Evolutionary conservation across 2,888 invertebrate genomes (phyloP), one percentile per base, ranked within the genome.

Genomic region (Lymantria dispar): DNA sequence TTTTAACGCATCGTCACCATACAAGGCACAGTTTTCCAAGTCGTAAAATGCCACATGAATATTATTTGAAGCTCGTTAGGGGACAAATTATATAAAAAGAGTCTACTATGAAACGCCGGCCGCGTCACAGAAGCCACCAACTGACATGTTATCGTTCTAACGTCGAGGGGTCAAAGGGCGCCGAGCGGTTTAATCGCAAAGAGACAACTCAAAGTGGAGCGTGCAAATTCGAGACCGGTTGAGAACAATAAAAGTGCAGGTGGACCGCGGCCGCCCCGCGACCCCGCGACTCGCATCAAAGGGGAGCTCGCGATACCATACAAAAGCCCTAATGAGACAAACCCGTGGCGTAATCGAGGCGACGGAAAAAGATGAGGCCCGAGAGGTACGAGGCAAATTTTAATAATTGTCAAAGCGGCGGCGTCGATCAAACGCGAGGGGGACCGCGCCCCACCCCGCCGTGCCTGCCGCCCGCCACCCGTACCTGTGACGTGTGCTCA

Each of bases 331-430:
- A 91, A 91, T 90, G 91, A 91, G 90, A 90, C 90, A 88, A 91
- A 90, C 89, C 88, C 90, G 89, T 86, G 83, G 87, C 87, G 87
- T 90, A 90, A 87, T 88, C 89, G 90, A 90, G 89, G 87, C 89
- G 89, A 89, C 85, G 85, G 91, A 87, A 90, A 91, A 88, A 90
- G 90, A 90, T 90, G 90, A 90, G 87, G 84, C 88, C 83, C 80
- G 88, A 85, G 87, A 85, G 88, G 87, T 88, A 88, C 89, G 88
- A 86, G 90, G 90, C 91, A 87, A 91, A 92, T 92, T 92, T 92
- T 92, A 91, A 92, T 92, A 92, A 92, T 91, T 92, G 92, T 92
- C 92, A 92, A 92, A 92, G 92, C 91, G 90, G 87, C 91, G 91
- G 91, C 87, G 80, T 77, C 90, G 89, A 91, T 91, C 91, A 91